These are phyloP conservation scores for Chinchilla lanigera DNA, from an alignment of 2,113 vertebrate genomes.

Conservation along the genomic window DNA sequence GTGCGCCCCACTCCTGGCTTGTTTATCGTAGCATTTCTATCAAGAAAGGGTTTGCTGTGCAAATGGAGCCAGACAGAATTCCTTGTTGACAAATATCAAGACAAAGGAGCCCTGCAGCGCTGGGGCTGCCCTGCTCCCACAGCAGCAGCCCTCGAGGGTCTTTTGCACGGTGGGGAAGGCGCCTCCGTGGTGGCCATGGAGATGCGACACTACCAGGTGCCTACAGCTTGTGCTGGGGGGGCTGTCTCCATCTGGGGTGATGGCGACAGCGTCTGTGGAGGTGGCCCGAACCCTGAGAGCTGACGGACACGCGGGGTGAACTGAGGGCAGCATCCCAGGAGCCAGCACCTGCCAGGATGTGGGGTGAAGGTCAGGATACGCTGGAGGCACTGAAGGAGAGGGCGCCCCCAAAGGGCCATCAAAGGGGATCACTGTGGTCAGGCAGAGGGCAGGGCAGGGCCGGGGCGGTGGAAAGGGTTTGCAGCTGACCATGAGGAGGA, in stretches of 20 bases:
- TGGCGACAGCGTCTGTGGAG: not conserved
- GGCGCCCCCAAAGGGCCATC: fast-evolving
- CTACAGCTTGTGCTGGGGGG: too few relatives aligned
- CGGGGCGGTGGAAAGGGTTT: too few relatives aligned
- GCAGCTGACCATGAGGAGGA: fast-evolving
- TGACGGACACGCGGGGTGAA: not conserved
- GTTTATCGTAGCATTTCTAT: not conserved
- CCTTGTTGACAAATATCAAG: not conserved
- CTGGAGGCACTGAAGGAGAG: too few relatives aligned
- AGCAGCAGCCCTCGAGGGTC: too few relatives aligned
- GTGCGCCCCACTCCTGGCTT: not conserved
- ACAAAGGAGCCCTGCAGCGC: not conserved
- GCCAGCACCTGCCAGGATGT: fast-evolving
- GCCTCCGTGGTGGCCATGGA: not conserved
- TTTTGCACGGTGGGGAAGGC: fast-evolving
- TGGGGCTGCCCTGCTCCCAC: not conserved
- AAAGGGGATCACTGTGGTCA: not conserved
- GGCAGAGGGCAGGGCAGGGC: too few relatives aligned
- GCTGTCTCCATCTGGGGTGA: too few relatives aligned
- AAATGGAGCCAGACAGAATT: not conserved
- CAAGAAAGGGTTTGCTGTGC: not conserved
- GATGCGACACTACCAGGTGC: fast-evolving
- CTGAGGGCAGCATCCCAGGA: not conserved
- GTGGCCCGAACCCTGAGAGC: not conserved
- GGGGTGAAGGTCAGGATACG: not conserved